Percentiles rank a stretch among this genome's conserved stretches.
Conservation (phyloP, 2,113 vertebrate genomes). For the Corvus hawaiiensis region DNA sequence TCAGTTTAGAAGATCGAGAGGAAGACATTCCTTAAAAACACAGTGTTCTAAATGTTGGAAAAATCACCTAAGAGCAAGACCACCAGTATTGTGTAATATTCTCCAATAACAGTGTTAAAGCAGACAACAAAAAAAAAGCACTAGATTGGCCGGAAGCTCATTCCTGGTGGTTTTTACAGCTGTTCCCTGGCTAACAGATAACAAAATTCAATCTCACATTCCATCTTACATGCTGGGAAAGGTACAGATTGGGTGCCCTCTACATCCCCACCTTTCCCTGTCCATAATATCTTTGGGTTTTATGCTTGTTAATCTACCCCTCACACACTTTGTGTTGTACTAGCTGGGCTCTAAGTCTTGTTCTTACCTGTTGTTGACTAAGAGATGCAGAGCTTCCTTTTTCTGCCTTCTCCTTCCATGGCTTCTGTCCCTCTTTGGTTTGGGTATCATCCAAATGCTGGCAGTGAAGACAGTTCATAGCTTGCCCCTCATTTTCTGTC, state of each 20-base stretch:
- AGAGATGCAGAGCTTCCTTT: neutral
- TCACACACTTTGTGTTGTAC: neutral
- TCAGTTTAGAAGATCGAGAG: constrained; percentile 14
- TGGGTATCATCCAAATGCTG: neutral
- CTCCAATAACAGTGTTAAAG: neutral
- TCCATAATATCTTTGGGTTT: neutral
- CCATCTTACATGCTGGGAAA: neutral
- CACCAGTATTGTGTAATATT: neutral
- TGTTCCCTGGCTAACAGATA: constrained; percentile 1
- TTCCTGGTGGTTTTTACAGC: constrained; percentile 26
- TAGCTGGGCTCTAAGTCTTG: neutral
- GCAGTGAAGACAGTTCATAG: neutral
- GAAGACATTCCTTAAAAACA: neutral
- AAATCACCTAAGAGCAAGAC: neutral
- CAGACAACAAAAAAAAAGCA: neutral
- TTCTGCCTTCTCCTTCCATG: neutral
- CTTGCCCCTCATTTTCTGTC: neutral
- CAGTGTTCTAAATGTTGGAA: neutral
- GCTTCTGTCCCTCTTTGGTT: neutral
- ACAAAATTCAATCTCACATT: neutral
- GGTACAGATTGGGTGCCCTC: neutral
- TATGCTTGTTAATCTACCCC: neutral
- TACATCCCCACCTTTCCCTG: neutral
- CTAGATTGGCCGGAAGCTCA: neutral
- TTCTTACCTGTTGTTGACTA: constrained; percentile 17